Conservation (phyloP, 2,113 vertebrate genomes). For the Hippocampus guttulatus region DNA sequence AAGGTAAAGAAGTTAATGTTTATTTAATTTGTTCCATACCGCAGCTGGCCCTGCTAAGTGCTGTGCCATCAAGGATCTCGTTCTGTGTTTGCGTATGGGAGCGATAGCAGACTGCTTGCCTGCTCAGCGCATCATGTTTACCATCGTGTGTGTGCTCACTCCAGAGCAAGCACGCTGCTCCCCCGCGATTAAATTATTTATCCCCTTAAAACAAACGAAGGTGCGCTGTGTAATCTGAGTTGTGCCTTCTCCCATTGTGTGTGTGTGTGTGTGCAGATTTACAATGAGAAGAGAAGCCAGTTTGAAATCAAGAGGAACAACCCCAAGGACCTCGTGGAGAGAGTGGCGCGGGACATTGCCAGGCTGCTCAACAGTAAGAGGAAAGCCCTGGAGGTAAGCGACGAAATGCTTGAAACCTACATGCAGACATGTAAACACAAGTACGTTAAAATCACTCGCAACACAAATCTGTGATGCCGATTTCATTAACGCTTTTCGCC, state of each 20-base stretch:
- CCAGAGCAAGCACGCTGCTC: constrained; percentile 34
- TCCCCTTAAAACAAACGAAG: constrained; percentile 41
- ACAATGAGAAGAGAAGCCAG: constrained; percentile 89
- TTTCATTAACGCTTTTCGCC: background rate
- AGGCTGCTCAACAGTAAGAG: constrained; percentile 92
- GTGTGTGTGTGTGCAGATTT: constrained; percentile 80
- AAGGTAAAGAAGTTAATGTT: constrained; percentile 46
- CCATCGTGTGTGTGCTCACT: constrained; percentile 18
- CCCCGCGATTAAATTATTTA: constrained; percentile 21
- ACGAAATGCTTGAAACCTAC: background rate
- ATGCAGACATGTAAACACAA: constrained; percentile 6
- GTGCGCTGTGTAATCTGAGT: constrained; percentile 24
- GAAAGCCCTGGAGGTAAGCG: constrained; percentile 91
- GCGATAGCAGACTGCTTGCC: constrained; percentile 31
- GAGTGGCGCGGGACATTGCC: constrained; percentile 92
- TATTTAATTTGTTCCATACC: constrained; percentile 54
- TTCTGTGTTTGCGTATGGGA: constrained; percentile 48
- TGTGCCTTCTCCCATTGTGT: constrained; percentile 32
- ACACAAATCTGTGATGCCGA: background rate
- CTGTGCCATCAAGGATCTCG: constrained; percentile 47
- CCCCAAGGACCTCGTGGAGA: constrained; percentile 90
- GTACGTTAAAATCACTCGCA: background rate
- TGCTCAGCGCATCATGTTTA: constrained; percentile 49
- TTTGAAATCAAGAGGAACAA: constrained; percentile 93
- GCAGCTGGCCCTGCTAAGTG: constrained; percentile 49